Evolutionary conservation across 2,888 invertebrate genomes (phyloP).

Genomic region (Anagyrus pseudococci): DNA sequence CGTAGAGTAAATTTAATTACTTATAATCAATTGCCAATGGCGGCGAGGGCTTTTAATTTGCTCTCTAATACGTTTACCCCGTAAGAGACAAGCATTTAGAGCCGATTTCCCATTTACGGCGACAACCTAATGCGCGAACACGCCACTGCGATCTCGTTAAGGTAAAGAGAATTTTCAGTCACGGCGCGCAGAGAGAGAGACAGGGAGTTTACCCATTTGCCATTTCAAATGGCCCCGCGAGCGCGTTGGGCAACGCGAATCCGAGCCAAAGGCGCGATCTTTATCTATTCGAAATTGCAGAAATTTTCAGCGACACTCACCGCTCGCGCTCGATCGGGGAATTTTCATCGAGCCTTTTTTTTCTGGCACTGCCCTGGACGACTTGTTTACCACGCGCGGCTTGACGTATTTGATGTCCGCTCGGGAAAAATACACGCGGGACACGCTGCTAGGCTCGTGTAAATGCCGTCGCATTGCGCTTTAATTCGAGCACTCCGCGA

Average conservation of each 20-base stretch:
- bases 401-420: too few species aligned
- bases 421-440: too few species aligned
- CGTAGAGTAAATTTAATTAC: background rate
- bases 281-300: constrained; percentile 19
- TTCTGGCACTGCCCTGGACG: too few species aligned
- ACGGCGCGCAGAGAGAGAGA: constrained; percentile 6
- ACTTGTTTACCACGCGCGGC: too few species aligned
- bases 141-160: constrained; percentile 36
- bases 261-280: constrained; percentile 5
- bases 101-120: background rate
- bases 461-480: too few species aligned
- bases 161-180: constrained; percentile 42
- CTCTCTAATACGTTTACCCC: constrained; percentile 9
- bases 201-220: background rate
- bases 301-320: constrained; percentile 4
- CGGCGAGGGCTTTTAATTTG: constrained; percentile 8
- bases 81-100: constrained; percentile 3
- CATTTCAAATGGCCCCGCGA: background rate
- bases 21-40: constrained; percentile 4
- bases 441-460: too few species aligned
- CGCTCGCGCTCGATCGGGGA: too few species aligned
- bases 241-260: background rate
- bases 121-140: background rate
- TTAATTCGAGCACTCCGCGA: too few species aligned
- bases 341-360: too few species aligned